Evolutionary conservation across 2,888 invertebrate species (phyloP), one percentile per base, ranked within the genome.

Genomic region (Hanleya hanleyi): DNA sequence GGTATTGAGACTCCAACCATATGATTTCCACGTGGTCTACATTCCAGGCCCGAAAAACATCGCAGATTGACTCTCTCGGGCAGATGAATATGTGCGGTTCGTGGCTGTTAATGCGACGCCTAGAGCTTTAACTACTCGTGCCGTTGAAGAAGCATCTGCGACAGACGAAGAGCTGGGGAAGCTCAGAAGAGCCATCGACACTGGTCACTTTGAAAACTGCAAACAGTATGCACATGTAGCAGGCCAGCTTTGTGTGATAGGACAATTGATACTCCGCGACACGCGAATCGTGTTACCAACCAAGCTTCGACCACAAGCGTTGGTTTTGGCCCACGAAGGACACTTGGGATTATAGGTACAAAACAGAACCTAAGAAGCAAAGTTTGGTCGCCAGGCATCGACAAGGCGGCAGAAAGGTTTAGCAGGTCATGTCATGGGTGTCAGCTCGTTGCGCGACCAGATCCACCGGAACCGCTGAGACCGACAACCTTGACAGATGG

Each of bases 1-100:
- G 82, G 68, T 79, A 3, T 69, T 83, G n/a, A n/a, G 73, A 47
- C 65, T 82, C n/a, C 75, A 74, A 67, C 76, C 68, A 35, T 80
- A 78, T 51, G 68, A 38, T 32, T 76, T 74, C 38, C 33, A 41
- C 18, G 72, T 81, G 9, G 26, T 49, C 9, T 76, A 83, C 64
- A 69, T 71, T 29, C 70, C 80, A n/a, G 81, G 82, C 4, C 37
- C 33, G 41, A 71, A 75, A 37, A 82, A 82, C 50, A 74, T 74
- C 1, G 77, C 75, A 32, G 80, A 82, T 67, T 69, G 74, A n/a
- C 68, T 83, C 15, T 80, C 78, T 26, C 73, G 78, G 29, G 70
- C 29, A 32, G 74, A 74, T 37, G 61, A 69, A 22, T 76, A 67
- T 35, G 61, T 75, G 6, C 33, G 37, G n/a, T 71, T 76, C 33